Evolutionary conservation across 2,888 invertebrate genomes (phyloP), one percentile per base, ranked within the genome.

Genomic region (Drosophila limbata): DNA sequence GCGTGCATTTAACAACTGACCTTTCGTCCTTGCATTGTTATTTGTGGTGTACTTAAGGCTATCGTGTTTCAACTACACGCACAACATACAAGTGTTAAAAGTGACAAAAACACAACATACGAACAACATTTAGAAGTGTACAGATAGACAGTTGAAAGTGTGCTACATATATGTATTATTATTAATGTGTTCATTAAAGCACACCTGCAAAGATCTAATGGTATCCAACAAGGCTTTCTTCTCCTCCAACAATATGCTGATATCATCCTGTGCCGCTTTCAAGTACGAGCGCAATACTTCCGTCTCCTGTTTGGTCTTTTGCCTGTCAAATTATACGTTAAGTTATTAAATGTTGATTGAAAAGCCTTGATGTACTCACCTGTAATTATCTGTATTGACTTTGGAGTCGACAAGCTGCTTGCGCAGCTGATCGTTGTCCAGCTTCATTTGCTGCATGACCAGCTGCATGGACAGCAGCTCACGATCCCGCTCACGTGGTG

Each of bases 221-320:
- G 95, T 94, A 69, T 96, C 96, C 73, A 96, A 91, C 52, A 97
- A 93, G 51, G 94, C 94, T 79, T 94, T 94, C 87, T 97, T 97
- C 88, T 97, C 97, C 31, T 95, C 95, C 25, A 96, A 89, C 73
- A 97, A 92, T 56, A 94, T 93, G 8, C 94, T 94, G 0, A 96
- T 95, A 69, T 96, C 95, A 80, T 96, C 96, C 91, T 96, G 96
- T 1, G 96, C 96, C 0, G 95, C 94, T 72, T 93, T 94, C 57
- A 95, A 91, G 83, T 94, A 94, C 8, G 94, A 94, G 79, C 94
- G 94, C 8, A 96, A 92, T 13, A 94, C 91, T 72, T 94, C 94
- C 2, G 94, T 93, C 90, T 95, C 95, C 83, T 95, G 95, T 69
- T 92, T 92, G 15, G 89, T 79, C 84, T 91, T 92, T 78, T 90